Evolutionary conservation across 2,888 invertebrate genomes (phyloP), one percentile per base, ranked within the genome.

Genomic region (Crocallis elinguaria): DNA sequence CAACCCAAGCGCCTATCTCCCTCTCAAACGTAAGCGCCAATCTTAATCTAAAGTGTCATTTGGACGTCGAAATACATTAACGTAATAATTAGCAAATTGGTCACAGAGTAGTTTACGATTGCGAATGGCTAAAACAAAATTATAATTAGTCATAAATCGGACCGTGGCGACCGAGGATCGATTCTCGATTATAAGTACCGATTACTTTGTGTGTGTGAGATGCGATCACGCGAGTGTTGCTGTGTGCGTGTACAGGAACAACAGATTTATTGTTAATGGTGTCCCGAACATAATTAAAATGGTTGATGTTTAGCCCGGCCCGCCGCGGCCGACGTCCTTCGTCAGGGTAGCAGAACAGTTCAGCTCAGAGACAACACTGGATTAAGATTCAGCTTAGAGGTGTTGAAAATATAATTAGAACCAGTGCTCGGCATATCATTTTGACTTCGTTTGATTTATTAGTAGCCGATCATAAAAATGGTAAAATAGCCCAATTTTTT

Each of bases 231-330:
- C 49, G 32, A 38, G 45, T 59, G 45, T 43, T 38, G 51, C 51
- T 67, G 74, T 70, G 69, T 54, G 64, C 60, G 71, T 75, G 76
- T 79, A 72, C 79, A 76, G 70, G 75, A 82, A 84, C 82, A 84
- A 84, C 88, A 88, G 90, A 90, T 90, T 90, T 90, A 90, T 89
- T 86, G 88, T 88, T 88, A 88, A 89, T 90, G 88, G 89, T 90
- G 90, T 89, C 89, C 86, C 73, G 88, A 82, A 88, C 84, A 84
- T 90, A 90, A 90, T 90, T 90, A 90, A 90, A 90, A 89, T 88
- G 88, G 89, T 90, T 88, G 89, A 90, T 90, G 88, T 83, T 87
- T 82, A 74, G 87, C 86, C 80, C 86, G 69, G 77, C 72, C 77
- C 84, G 79, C 73, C 68, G 75, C 81, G 77, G 79, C 79, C 84